Conservation (phyloP, 2,113 vertebrate species). For the Albula glossodonta region DNA sequence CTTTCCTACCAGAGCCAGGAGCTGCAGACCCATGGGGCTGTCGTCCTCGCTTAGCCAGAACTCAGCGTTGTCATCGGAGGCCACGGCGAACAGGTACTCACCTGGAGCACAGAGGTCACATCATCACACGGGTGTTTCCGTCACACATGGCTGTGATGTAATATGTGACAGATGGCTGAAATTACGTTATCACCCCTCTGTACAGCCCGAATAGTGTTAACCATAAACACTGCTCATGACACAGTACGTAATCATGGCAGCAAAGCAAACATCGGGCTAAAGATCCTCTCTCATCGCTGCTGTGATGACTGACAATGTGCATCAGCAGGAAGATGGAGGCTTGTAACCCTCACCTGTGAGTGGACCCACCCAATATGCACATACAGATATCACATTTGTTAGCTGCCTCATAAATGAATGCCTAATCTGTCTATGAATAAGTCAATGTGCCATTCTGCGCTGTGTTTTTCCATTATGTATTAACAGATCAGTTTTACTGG, state of each 20-base stretch:
- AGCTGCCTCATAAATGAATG: too few species aligned
- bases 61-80: constrained; percentile 91
- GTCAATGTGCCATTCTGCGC: too few species aligned
- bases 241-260: background rate
- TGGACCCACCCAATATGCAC: too few species aligned
- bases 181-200: background rate
- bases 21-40: constrained; percentile 71
- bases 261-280: background rate
- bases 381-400: too few species aligned
- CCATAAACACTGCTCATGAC: background rate
- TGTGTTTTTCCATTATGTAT: background rate
- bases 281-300: background rate
- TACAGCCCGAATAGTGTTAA: too few species aligned
- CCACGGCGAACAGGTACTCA: constrained; percentile 85
- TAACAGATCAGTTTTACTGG: background rate
- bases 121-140: background rate
- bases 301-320: background rate
- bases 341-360: too few species aligned
- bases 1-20: constrained; percentile 86
- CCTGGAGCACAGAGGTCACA: constrained; percentile 64
- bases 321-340: too few species aligned
- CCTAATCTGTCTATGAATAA: too few species aligned
- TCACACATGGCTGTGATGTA: background rate
- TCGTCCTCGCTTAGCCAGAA: constrained; percentile 90
- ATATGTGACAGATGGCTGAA: background rate